Conservation (phyloP, 2,888 invertebrate genomes). For the Limnephilus marmoratus region DNA sequence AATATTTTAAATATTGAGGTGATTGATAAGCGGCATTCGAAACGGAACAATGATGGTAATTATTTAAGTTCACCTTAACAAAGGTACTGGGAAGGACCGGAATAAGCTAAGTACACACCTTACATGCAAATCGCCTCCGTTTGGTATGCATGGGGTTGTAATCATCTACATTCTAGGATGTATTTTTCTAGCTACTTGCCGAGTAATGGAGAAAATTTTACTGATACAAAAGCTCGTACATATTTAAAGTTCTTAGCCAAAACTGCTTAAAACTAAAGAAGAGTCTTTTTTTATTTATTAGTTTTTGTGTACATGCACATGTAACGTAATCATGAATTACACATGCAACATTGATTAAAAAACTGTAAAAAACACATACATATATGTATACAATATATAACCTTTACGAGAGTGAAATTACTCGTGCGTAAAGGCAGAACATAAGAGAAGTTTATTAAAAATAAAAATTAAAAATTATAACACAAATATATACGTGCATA, state of each 20-base stretch:
- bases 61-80: not conserved
- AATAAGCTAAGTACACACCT: not conserved
- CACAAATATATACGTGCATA: too few species aligned
- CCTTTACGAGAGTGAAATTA: too few species aligned
- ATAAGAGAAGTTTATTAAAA: too few species aligned
- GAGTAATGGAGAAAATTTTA: not conserved
- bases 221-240: not conserved
- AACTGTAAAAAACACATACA: too few species aligned
- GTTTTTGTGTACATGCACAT: too few species aligned
- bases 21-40: not conserved
- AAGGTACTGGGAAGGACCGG: not conserved
- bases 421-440: too few species aligned
- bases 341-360: too few species aligned
- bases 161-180: not conserved
- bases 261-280: not conserved
- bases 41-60: not conserved
- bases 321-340: too few species aligned
- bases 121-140: not conserved
- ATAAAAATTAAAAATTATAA: too few species aligned
- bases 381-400: too few species aligned
- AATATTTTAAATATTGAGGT: not conserved
- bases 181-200: slow-evolving; percentile 2
- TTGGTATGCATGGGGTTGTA: not conserved
- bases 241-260: not conserved
- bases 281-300: too few species aligned